Conservation (phyloP, 1,140 invertebrate genomes). For the Euschistus heros region DNA sequence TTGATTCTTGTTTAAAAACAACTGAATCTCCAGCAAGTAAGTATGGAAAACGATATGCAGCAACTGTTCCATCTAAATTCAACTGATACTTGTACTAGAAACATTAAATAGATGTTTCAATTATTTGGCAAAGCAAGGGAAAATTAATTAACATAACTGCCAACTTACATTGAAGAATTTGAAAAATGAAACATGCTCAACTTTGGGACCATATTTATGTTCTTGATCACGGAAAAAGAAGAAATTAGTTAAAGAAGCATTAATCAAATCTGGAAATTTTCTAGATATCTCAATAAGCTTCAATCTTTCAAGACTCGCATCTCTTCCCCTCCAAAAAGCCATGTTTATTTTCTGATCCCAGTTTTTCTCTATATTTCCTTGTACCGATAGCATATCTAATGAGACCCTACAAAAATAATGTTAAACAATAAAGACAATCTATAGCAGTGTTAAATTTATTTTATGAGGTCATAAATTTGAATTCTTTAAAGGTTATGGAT, state of each 20-base stretch:
- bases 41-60: constrained; percentile 89
- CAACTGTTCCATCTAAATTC: constrained; percentile 91
- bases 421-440: constrained; percentile 1
- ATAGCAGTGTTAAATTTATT: neutral
- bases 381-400: constrained; percentile 80
- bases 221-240: constrained; percentile 88
- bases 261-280: constrained; percentile 68
- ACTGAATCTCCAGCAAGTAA: constrained; percentile 74
- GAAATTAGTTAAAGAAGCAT: constrained; percentile 90
- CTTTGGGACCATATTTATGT: constrained; percentile 72
- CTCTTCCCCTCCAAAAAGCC: constrained; percentile 85
- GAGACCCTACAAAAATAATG: constrained; percentile 53
- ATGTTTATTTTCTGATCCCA: constrained; percentile 68
- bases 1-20: constrained; percentile 85
- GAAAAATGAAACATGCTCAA: constrained; percentile 79
- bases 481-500: no score
- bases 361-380: constrained; percentile 56
- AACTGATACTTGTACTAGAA: constrained; percentile 92
- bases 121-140: neutral
- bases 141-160: neutral
- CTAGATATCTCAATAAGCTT: constrained; percentile 69
- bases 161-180: constrained; percentile 84
- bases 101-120: constrained; percentile 28
- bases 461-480: no score
- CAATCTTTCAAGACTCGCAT: constrained; percentile 72